Evolutionary conservation across 1,140 invertebrate genomes (phyloP).

Genomic region (Ceratosolen solmsi): DNA sequence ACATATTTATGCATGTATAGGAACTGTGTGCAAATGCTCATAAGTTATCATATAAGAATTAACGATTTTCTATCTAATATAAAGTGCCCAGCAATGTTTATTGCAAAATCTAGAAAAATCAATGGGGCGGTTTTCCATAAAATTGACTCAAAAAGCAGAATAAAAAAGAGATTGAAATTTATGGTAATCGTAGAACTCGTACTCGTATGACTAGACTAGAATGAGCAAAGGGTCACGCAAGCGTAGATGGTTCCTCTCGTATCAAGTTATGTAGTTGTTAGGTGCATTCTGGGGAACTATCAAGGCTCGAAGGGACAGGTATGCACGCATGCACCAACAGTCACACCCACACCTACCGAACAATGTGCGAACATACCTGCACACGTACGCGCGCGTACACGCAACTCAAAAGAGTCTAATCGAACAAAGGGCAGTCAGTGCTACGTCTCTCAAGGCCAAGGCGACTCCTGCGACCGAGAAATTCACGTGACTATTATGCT

Average conservation of each 20-base stretch:
- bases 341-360: too few species aligned
- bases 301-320: neutral
- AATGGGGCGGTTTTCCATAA: neutral
- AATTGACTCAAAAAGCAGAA: neutral
- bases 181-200: neutral
- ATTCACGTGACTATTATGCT: constrained; percentile 50
- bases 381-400: too few species aligned
- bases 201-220: neutral
- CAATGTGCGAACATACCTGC: neutral
- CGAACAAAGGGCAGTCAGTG: constrained; percentile 43
- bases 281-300: neutral
- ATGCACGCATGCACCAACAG: too few species aligned
- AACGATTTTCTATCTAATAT: neutral
- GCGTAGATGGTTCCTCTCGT: neutral
- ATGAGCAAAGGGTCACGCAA: neutral
- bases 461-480: constrained; percentile 51
- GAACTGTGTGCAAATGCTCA: too few species aligned
- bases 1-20: too few species aligned
- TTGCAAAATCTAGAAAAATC: neutral
- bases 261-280: neutral
- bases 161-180: neutral
- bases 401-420: neutral
- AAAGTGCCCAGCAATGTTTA: neutral
- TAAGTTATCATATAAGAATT: too few species aligned
- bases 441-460: constrained; percentile 58